Evolutionary conservation across 2,113 vertebrate genomes (phyloP).

Genomic region (Sander vitreus): DNA sequence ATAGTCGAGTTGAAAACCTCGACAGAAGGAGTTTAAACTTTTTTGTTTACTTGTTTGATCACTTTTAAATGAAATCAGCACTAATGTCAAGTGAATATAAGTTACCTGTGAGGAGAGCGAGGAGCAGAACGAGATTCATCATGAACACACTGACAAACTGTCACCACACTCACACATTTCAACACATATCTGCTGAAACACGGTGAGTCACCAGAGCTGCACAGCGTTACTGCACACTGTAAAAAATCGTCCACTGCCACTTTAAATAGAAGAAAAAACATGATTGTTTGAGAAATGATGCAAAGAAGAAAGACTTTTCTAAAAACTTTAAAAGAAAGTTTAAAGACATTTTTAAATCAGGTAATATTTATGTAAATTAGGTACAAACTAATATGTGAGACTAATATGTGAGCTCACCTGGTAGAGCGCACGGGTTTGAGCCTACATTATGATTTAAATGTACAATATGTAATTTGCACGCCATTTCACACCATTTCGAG

Average conservation of each 20-base stretch:
- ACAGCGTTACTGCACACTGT: background rate
- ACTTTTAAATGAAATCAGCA: background rate
- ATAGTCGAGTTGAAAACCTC: no score
- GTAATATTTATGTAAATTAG: no score
- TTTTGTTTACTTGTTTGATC: no score
- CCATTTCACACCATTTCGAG: no score
- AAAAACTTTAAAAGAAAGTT: no score
- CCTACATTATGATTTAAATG: no score
- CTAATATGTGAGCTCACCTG: background rate
- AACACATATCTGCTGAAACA: background rate
- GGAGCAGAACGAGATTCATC: constrained; percentile 49
- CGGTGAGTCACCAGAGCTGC: background rate
- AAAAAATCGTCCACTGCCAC: background rate
- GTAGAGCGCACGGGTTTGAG: no score
- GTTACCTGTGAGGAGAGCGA: constrained; percentile 54
- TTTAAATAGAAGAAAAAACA: background rate
- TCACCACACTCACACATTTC: background rate
- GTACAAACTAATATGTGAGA: background rate
- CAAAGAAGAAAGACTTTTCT: background rate
- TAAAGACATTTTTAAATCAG: no score
- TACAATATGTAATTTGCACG: no score
- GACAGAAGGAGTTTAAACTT: no score
- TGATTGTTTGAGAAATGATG: background rate
- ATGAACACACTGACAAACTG: background rate
- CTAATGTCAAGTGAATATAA: background rate